Percentiles rank a stretch among this genome's conserved stretches.
Conservation (phyloP, 1,140 invertebrate genomes). For the Pentalonia nigronervosa region DNA sequence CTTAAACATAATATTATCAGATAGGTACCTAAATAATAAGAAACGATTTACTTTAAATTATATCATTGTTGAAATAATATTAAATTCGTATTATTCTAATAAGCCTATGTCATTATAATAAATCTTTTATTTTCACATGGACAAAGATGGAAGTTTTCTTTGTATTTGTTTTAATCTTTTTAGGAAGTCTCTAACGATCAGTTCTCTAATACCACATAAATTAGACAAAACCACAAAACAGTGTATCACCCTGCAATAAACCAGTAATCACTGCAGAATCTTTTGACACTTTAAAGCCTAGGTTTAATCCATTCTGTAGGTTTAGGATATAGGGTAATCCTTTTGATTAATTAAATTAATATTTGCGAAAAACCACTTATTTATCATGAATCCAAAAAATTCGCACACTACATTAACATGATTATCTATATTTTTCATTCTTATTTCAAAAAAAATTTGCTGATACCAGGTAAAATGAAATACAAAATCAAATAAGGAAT, state of each 20-base stretch:
- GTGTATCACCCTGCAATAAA: not conserved
- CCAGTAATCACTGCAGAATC: not conserved
- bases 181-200: not conserved
- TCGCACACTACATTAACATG: not conserved
- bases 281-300: not conserved
- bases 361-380: not conserved
- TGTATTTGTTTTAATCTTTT: slow-evolving; percentile 11
- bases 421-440: not conserved
- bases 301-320: not conserved
- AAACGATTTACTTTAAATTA: not conserved
- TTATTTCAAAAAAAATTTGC: not conserved
- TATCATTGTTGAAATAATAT: not conserved
- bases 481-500: too few relatives aligned
- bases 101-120: not conserved
- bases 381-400: not conserved
- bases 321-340: not conserved
- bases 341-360: not conserved
- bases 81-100: not conserved
- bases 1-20: not conserved
- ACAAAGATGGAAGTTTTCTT: not conserved
- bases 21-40: not conserved
- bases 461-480: too few relatives aligned
- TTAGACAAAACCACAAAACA: not conserved
- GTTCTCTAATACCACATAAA: not conserved
- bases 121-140: not conserved